A percentile compares a stretch with the other conserved stretches of the same genome.
Conservation (phyloP, 1,140 invertebrate genomes). For the Scaptomyza montana region DNA sequence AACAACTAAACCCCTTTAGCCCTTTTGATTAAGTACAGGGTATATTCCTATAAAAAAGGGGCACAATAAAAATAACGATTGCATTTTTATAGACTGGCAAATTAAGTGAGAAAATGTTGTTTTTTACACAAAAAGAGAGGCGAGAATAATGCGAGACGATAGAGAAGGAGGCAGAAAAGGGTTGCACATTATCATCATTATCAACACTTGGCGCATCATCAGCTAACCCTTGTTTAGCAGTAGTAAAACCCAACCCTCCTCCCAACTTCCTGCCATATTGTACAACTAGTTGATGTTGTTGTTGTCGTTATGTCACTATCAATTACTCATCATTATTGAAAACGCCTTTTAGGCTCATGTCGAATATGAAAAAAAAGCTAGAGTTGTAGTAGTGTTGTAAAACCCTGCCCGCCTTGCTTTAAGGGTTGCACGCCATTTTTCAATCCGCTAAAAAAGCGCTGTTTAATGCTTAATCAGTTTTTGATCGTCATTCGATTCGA, state of each 20-base stretch:
- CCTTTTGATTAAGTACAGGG: neutral
- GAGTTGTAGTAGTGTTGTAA: neutral
- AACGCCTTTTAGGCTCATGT: conserved; percentile 53
- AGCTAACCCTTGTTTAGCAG: conserved; percentile 21
- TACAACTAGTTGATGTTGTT: conserved; percentile 24
- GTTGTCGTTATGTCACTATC: conserved; percentile 76
- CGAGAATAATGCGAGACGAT: neutral
- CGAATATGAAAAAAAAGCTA: neutral
- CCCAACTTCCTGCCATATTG: conserved; percentile 47
- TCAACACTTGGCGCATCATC: conserved; percentile 59
- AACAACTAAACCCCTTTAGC: too few species aligned
- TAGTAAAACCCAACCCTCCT: conserved; percentile 18
- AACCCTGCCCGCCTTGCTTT: neutral
- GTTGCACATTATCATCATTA: conserved; percentile 64
- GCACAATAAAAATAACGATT: conserved; percentile 35
- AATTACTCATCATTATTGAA: conserved; percentile 79
- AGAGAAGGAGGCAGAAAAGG: conserved; percentile 17
- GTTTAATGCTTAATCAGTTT: conserved; percentile 52
- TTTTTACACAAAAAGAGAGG: conserved; percentile 57
- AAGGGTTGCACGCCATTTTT: conserved; percentile 61
- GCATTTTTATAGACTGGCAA: conserved; percentile 73
- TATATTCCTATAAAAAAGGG: neutral
- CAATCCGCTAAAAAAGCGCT: conserved; percentile 22
- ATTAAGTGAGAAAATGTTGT: conserved; percentile 67
- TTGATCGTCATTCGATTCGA: conserved; percentile 39